Base-by-base conservation (phyloP, 2,888 invertebrate genomes). In the Alloplasta piceator region DNA sequence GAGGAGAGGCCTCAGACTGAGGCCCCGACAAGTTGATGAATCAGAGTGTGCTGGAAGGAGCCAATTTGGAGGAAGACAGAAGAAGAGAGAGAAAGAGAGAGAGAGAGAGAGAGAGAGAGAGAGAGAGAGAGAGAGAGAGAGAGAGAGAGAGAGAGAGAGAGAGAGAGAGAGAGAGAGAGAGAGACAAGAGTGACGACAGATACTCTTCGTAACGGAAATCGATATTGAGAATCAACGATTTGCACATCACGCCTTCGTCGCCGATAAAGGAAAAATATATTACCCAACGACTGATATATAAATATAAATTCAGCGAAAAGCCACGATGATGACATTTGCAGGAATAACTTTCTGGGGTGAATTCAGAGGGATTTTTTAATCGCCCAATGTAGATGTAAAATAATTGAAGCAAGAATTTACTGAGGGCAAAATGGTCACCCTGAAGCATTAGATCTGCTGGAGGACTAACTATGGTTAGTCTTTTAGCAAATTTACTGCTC, bases 221-320 rank as follows among this genome's bases (percentile, higher is more conserved):
- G 72, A 79, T 79, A 71, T 73, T 66, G 79, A 60, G 67, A 77
- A 64, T 39, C 71, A 63, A 67, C 60, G 72, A 78, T 74, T 67
- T 36, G 60, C 50, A 41, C 55, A 46, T 60, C 39, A 46, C 70
- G 61, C 55, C 5, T 48, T 26, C 43, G 26, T 26, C 26, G 12
- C 12, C 26, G 46, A 56, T n/a, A 43, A 9, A 12, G 48, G 48
- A 48, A 61, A 55, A 46, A 55, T 36, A 50, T n/a, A 43, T n/a
- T 46, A 63, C 61, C 55, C 46, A 52, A 70, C 63, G 76, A 68
- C 55, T 55, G 64, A 77, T 64, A 48, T 70, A 70, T 63, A 43
- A 36, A 41, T 9, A 61, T 43, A 41, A 36, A 16, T n/a, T 41
- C 26, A 26, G 16, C 7, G 14, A 10, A 41, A 26, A 55, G 7